These are phyloP conservation scores for Eupithecia tripunctaria DNA, from an alignment of 2,888 invertebrate species.

Conservation along the genomic window DNA sequence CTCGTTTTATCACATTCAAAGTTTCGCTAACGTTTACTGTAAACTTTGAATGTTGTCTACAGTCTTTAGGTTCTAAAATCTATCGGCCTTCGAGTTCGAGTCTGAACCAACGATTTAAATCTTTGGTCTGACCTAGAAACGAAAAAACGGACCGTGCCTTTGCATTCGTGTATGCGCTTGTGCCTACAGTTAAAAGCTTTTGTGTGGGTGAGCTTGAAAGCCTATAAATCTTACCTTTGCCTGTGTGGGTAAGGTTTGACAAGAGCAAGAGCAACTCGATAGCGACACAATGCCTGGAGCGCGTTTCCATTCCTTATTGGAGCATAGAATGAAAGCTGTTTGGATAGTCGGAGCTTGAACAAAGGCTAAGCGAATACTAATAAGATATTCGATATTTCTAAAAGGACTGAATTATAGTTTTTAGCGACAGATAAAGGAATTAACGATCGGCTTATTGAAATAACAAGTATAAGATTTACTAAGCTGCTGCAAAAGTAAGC, in stretches of 20 bases:
- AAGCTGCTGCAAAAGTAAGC: not conserved
- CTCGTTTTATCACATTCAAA: not conserved
- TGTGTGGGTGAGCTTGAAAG: slow-evolving; percentile 73
- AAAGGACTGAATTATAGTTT: not conserved
- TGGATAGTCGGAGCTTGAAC: slow-evolving; percentile 23
- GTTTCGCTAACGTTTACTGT: no score
- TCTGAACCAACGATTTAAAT: not conserved
- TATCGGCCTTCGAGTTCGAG: slow-evolving; percentile 50
- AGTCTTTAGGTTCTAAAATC: slow-evolving; percentile 53
- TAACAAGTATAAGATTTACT: not conserved
- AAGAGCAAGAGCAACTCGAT: slow-evolving; percentile 59
- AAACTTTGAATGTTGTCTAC: not conserved
- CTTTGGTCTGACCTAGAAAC: slow-evolving; percentile 69
- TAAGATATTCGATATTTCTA: slow-evolving; percentile 12
- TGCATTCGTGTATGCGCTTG: slow-evolving; percentile 48
- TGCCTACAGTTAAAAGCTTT: slow-evolving; percentile 27
- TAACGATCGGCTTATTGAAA: not conserved
- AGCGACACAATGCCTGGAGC: slow-evolving; percentile 69
- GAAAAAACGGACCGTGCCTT: slow-evolving; percentile 67
- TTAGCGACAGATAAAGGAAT: not conserved
- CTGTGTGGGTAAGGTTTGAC: slow-evolving; percentile 63
- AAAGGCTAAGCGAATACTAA: slow-evolving; percentile 20
- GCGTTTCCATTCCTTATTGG: slow-evolving; percentile 62
- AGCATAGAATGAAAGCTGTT: slow-evolving; percentile 37
- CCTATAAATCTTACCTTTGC: slow-evolving; percentile 70